phyloP scores from a whole-genome alignment of 1,140 invertebrate genomes.

The Philopotamus ludificatus region DNA sequence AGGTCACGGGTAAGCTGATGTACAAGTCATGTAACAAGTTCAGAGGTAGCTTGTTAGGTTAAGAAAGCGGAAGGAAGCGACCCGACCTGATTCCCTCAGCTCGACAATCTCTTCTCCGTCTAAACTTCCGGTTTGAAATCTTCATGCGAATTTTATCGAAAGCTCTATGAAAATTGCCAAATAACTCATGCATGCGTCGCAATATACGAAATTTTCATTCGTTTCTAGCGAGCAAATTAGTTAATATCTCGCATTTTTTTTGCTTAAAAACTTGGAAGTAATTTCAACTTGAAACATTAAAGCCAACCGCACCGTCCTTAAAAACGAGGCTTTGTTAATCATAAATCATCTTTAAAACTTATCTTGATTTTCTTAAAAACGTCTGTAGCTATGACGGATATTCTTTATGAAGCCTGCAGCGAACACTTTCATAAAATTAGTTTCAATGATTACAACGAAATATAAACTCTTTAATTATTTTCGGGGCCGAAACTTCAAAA shows the following conservation, averaged over 20 bases:
- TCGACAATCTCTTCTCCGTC: no score
- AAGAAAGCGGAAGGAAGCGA: no score
- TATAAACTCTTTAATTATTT: background rate
- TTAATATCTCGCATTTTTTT: conserved; percentile 16
- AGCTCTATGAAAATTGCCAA: no score
- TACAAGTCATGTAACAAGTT: no score
- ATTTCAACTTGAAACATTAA: conserved; percentile 22
- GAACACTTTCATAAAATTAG: background rate
- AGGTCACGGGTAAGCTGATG: no score
- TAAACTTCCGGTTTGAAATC: no score
- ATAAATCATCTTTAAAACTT: conserved; percentile 18
- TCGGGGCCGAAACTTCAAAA: no score
- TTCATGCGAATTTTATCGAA: no score
- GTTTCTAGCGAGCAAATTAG: conserved; percentile 4
- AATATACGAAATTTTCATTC: no score
- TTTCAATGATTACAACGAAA: background rate
- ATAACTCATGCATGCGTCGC: no score
- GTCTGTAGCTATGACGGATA: conserved; percentile 8
- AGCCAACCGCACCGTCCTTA: background rate
- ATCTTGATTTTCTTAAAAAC: conserved; percentile 15
- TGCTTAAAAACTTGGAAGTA: background rate
- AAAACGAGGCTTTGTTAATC: conserved; percentile 15
- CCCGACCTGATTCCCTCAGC: no score
- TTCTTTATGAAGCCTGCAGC: background rate
- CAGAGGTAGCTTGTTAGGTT: no score